phyloP scores from a whole-genome alignment of 35 echinoderm and acorn worm genomes.

The Amphiura filiformis region DNA sequence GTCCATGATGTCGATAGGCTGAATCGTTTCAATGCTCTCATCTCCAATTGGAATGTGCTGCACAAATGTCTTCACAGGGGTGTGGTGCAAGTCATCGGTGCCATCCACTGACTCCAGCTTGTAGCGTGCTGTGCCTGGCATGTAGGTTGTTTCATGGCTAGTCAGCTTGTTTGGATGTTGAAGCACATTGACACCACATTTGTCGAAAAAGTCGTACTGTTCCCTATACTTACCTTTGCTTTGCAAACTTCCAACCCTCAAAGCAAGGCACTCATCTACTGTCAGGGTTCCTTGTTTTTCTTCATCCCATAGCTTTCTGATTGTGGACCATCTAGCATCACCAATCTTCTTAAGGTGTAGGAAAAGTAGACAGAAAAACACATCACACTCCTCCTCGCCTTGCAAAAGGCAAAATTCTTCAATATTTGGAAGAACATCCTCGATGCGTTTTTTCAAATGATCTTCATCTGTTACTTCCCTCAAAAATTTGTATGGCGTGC shows the following conservation, averaged over 20 bases:
- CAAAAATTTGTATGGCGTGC: neutral
- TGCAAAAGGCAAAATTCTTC: neutral
- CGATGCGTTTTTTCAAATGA: no score
- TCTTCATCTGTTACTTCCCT: neutral
- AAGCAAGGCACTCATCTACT: constrained; percentile 35
- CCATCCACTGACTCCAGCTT: neutral
- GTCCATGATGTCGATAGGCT: constrained; percentile 13
- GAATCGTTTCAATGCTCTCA: neutral
- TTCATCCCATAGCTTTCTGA: neutral
- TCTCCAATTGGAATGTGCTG: neutral
- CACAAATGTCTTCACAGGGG: constrained; percentile 48
- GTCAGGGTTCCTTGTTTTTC: neutral
- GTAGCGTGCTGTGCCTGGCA: constrained; percentile 51
- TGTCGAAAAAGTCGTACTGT: constrained; percentile 18
- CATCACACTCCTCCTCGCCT: neutral
- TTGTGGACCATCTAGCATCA: neutral
- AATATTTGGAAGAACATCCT: neutral
- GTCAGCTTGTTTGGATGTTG: constrained; percentile 8
- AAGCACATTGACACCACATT: neutral
- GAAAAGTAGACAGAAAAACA: neutral
- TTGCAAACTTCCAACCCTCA: constrained; percentile 8
- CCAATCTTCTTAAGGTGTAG: neutral
- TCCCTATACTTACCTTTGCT: constrained; percentile 28
- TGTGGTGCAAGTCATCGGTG: constrained; percentile 17
- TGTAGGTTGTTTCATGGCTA: constrained; percentile 7